Conservation (phyloP, 2,113 vertebrate genomes). For the Psittacula cyanocephala region DNA sequence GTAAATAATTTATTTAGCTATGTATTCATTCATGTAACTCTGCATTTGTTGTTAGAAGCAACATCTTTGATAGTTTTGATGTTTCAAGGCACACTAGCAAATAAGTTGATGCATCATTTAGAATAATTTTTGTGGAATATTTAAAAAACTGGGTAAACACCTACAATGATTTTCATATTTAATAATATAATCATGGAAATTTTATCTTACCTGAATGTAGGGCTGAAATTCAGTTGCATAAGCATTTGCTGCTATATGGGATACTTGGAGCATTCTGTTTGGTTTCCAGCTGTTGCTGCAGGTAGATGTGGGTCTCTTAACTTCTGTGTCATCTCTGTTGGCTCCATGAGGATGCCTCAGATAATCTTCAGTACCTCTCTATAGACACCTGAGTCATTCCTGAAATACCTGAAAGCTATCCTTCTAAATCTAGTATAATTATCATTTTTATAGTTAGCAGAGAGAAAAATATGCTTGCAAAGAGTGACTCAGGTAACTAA, state of each 20-base stretch:
- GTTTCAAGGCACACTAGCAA: not conserved
- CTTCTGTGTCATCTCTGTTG: not conserved
- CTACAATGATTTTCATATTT: not conserved
- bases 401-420: not conserved
- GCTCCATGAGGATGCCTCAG: not conserved
- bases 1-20: not conserved
- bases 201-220: not conserved
- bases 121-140: not conserved
- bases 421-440: not conserved
- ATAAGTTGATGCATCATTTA: not conserved
- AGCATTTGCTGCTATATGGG: not conserved
- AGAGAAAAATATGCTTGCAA: not conserved
- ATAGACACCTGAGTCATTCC: not conserved
- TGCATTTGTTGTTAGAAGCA: not conserved
- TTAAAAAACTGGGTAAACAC: not conserved
- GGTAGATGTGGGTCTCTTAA: not conserved
- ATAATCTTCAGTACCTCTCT: not conserved
- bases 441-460: not conserved
- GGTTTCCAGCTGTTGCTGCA: not conserved
- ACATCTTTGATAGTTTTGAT: not conserved
- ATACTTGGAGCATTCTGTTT: not conserved
- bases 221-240: not conserved
- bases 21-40: not conserved
- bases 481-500: constrained; percentile 14
- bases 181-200: not conserved